Base-by-base conservation (phyloP, 64 coral and sea anemone species). In the Dendrophyllia cribrosa region DNA sequence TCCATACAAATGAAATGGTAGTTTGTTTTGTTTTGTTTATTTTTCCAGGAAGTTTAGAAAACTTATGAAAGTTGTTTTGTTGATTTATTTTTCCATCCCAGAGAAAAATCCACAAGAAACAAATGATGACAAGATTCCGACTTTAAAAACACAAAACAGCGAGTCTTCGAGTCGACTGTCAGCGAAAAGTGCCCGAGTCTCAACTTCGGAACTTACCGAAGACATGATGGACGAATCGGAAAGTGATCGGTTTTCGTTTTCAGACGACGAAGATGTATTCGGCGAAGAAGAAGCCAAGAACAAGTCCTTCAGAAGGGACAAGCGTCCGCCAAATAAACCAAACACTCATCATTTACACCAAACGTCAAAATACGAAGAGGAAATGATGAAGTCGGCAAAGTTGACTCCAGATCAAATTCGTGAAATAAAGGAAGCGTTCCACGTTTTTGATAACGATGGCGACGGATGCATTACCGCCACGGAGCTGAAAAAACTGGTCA, bases 381-480 rank as follows among this genome's bases (percentile, higher is more conserved):
- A 93, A 44, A 78, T 74, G n/a, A 47, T 74, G 21, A 88, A 45
- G 68, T 53, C 69, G 20, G 9, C 43, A 34, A 76, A 86, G 5
- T 21, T 92, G 49, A 74, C 87, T 47, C 65, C 75, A 10, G 75
- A 81, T 47, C 87, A 97, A 85, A 61, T 97, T 22, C 82, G 95
- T 20, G 96, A 98, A 84, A 96, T 98, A 34, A 95, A 95, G 48
- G 96, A 98, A 86, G 96, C 96, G 8, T 98, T 98, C 79, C 61
- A 92, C 15, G 90, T 98, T 6, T 98, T 98, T 66, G 96, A 98
- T 49, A 94, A 95, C 55, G 90, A 98, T 88, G 96, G 93, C 20
- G 93, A 98, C 58, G 96, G 96, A 44, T 98, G 90, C 43, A 95
- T 98, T 48, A 98, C 88, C 4, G 93, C 96, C 0, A 95, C 96